These are phyloP conservation scores for Papilio gigon DNA, from an alignment of 2,888 invertebrate genomes.

Conservation along the genomic window DNA sequence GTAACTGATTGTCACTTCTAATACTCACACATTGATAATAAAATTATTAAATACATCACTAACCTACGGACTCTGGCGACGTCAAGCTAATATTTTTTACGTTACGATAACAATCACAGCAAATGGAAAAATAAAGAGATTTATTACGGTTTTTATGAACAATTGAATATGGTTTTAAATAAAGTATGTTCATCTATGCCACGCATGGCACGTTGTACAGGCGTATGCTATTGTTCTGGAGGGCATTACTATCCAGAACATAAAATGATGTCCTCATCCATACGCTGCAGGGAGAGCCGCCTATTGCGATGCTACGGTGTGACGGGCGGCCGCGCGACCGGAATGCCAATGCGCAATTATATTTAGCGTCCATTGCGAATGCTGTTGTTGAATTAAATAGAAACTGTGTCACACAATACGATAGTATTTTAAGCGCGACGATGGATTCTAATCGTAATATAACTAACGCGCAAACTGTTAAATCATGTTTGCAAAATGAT, in stretches of 20 bases:
- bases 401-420: constrained; percentile 64
- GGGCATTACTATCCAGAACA: constrained; percentile 61
- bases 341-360: constrained; percentile 75
- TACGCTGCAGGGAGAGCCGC: constrained; percentile 67
- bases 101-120: neutral
- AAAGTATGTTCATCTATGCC: constrained; percentile 46
- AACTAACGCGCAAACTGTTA: constrained; percentile 14
- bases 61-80: too few relatives aligned
- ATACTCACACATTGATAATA: too few relatives aligned
- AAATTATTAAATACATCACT: too few relatives aligned
- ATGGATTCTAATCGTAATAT: constrained; percentile 22
- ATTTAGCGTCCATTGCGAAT: constrained; percentile 70
- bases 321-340: constrained; percentile 54
- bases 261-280: constrained; percentile 71
- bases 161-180: neutral
- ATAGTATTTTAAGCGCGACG: constrained; percentile 21
- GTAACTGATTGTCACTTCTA: too few relatives aligned
- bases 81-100: neutral
- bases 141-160: constrained; percentile 1
- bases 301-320: constrained; percentile 72
- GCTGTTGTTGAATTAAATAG: constrained; percentile 64
- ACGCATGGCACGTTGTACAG: constrained; percentile 50
- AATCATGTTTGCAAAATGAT: too few relatives aligned
- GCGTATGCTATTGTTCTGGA: constrained; percentile 58
- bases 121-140: constrained; percentile 6